Evolutionary conservation across 2,888 invertebrate genomes (phyloP).

Genomic region (Sipha maydis): DNA sequence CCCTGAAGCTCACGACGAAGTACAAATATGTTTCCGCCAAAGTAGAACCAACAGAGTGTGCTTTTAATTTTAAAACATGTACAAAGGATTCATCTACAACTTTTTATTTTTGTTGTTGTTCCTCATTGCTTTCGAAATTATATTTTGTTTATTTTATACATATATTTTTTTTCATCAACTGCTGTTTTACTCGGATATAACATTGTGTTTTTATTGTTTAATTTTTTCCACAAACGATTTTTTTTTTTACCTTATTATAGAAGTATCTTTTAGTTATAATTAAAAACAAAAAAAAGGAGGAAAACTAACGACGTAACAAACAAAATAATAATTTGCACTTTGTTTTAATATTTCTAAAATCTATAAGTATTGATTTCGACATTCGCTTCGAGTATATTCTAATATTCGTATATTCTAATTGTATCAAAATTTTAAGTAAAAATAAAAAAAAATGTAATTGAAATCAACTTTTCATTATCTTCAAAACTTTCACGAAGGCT

Average conservation of each 20-base stretch:
- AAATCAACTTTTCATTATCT: neutral
- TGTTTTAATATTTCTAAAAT: neutral
- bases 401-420: neutral
- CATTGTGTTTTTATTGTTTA: neutral
- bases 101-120: neutral
- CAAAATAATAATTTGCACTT: neutral
- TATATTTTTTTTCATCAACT: slow-evolving; percentile 10
- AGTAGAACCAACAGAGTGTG: neutral
- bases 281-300: neutral
- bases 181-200: neutral
- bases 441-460: too few species aligned
- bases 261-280: neutral
- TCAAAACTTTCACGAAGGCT: neutral
- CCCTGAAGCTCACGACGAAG: neutral
- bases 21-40: slow-evolving; percentile 15
- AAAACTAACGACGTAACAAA: neutral
- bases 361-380: neutral
- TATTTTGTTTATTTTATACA: slow-evolving; percentile 8
- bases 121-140: neutral
- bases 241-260: neutral
- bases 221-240: neutral
- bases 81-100: slow-evolving; percentile 40
- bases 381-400: neutral
- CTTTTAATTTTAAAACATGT: slow-evolving; percentile 17
- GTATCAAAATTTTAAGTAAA: neutral